Conservation (phyloP, 2,888 invertebrate species). For the Cerceris ruficornis region DNA sequence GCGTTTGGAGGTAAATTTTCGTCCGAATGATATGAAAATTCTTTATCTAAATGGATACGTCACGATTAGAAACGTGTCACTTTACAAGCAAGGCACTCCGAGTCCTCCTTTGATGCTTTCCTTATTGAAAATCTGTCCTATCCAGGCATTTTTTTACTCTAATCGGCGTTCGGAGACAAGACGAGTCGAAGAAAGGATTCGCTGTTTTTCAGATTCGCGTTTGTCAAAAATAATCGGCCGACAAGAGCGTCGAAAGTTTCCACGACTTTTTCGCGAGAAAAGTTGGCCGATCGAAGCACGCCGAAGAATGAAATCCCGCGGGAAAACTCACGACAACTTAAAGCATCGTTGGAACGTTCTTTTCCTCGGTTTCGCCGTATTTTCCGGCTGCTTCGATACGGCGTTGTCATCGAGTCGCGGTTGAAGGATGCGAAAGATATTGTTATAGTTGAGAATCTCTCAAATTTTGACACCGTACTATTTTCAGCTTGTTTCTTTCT, state of each 20-base stretch:
- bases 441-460: too few relatives aligned
- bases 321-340: too few relatives aligned
- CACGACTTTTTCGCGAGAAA: constrained; percentile 12
- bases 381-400: too few relatives aligned
- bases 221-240: constrained; percentile 47
- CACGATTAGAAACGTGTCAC: constrained; percentile 48
- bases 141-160: constrained; percentile 58
- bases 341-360: too few relatives aligned
- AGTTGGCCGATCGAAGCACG: constrained; percentile 56
- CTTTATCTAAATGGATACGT: constrained; percentile 39
- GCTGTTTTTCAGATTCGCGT: constrained; percentile 18
- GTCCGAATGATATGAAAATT: constrained; percentile 26
- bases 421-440: too few relatives aligned
- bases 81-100: constrained; percentile 5
- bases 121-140: constrained; percentile 59
- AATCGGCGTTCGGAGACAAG: constrained; percentile 53
- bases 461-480: too few relatives aligned
- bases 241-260: constrained; percentile 26
- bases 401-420: too few relatives aligned
- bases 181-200: constrained; percentile 47
- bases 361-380: too few relatives aligned
- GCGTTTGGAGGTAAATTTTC: constrained; percentile 13
- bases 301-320: too few relatives aligned
- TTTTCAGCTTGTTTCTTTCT: too few relatives aligned
- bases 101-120: constrained; percentile 48